Evolutionary conservation across 92 coral and sea anemone species (phyloP), one percentile per base, ranked within the genome.

Genomic region (Anthopleura xanthogrammica): DNA sequence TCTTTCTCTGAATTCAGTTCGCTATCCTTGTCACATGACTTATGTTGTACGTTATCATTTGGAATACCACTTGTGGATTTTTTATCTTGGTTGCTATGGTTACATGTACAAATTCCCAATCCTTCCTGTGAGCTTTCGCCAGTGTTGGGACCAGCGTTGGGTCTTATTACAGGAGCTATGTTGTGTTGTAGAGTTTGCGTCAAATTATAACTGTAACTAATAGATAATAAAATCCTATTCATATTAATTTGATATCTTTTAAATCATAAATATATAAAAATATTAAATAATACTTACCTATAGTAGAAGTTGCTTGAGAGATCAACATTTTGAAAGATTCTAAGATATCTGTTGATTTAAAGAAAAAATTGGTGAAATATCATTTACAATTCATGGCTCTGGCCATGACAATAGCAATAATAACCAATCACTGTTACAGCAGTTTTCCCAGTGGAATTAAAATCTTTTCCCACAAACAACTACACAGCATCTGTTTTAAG

Each of bases 261-360:
- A 60, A 19, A 62, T 62, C 8, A 22, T 62, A 19, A 62, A 62
- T 62, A 62, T 20, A 23, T 20, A n/a, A 7, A n/a, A 20, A 20
- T 4, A 62, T 1, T 62, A 62, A 62, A 5, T 8, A 68, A 2
- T 85, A 43, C 52, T 10, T 91, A 95, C 99, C 99, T 94, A 76
- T 92, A 96, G 78, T 96, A 96, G 83, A 96, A 96, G 81, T 96
- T 96, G 71, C 99, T 96, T 55, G 99, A 96, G 23, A 96, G 90
- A 81, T 96, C 99, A 73, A 96, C 99, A 89, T 94, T 96, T 85
- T 96, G 99, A 89, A 96, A 96, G 46, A 95, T 89, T 88, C 91
- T 96, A 82, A 96, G 94, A 84, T 96, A 96, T 72, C 99, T 96
- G 85, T 29, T 85, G 22, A 46, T 40, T 43, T 2, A 83, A 29